phyloP scores from a whole-genome alignment of 1,140 invertebrate genomes.

The Chironomus striatipennis region DNA sequence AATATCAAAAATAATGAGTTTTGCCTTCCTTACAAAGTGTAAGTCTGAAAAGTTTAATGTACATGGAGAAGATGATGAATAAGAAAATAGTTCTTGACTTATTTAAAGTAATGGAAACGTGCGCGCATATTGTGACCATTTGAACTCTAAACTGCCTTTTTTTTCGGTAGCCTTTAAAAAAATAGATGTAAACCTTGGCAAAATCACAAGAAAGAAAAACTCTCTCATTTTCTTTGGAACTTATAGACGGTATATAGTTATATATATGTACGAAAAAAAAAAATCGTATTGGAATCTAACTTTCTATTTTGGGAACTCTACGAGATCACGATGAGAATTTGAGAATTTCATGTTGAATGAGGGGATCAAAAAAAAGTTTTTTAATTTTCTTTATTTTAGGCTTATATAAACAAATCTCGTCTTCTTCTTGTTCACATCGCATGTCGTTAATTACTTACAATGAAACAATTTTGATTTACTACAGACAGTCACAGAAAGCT shows the following conservation, averaged over 20 bases:
- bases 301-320: neutral
- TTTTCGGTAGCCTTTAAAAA: neutral
- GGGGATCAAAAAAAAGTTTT: neutral
- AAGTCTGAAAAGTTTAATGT: no score
- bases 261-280: no score
- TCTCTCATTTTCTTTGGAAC: neutral
- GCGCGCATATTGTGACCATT: neutral
- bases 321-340: neutral
- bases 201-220: neutral
- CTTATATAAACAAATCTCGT: neutral
- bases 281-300: neutral
- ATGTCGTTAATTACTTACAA: neutral
- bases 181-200: neutral
- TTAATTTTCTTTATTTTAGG: no score
- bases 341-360: neutral
- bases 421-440: neutral
- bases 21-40: no score
- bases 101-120: neutral
- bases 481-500: neutral
- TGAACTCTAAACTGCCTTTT: neutral
- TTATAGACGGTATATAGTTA: neutral
- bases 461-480: neutral
- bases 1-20: no score
- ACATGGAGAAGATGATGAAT: no score
- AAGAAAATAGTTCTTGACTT: neutral